phyloP scores from a whole-genome alignment of 1,140 invertebrate genomes.

The Papilio glaucus region DNA sequence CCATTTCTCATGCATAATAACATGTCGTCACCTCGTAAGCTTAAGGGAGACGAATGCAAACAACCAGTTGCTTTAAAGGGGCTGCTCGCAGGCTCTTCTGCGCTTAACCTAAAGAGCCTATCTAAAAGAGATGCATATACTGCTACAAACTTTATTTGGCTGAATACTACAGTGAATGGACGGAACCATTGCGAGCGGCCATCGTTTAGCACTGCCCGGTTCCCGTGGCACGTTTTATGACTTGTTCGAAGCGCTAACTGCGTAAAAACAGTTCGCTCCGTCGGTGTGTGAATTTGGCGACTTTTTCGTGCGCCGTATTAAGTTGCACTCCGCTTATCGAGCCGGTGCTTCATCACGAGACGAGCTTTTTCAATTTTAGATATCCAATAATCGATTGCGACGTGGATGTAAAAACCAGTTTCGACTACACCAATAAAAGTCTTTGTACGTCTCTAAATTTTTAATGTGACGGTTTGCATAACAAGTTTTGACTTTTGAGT shows the following conservation, averaged over 20 bases:
- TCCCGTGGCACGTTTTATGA: slow-evolving; percentile 57
- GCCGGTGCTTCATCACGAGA: slow-evolving; percentile 17
- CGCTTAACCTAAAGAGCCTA: background rate
- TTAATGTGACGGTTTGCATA: background rate
- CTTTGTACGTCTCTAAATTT: slow-evolving; percentile 3
- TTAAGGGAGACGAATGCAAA: background rate
- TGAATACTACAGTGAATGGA: slow-evolving; percentile 36
- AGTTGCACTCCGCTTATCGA: slow-evolving; percentile 48
- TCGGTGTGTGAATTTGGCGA: slow-evolving; percentile 62
- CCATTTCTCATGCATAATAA: background rate
- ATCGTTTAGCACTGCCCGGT: slow-evolving; percentile 17
- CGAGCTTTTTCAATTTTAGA: slow-evolving; percentile 11
- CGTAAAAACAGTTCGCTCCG: slow-evolving; percentile 52
- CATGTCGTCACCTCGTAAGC: background rate
- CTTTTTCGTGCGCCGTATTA: slow-evolving; percentile 56
- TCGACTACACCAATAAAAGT: slow-evolving; percentile 19
- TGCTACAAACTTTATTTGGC: background rate
- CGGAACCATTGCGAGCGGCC: slow-evolving; percentile 10
- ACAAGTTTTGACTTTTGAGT: background rate
- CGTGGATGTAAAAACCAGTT: background rate
- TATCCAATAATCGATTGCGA: slow-evolving; percentile 20
- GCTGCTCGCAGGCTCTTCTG: background rate
- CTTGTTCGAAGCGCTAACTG: slow-evolving; percentile 54
- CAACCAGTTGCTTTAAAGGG: background rate
- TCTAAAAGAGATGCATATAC: background rate